phyloP scores from a whole-genome alignment of 2,888 invertebrate species.

The Campoplex capitator region DNA sequence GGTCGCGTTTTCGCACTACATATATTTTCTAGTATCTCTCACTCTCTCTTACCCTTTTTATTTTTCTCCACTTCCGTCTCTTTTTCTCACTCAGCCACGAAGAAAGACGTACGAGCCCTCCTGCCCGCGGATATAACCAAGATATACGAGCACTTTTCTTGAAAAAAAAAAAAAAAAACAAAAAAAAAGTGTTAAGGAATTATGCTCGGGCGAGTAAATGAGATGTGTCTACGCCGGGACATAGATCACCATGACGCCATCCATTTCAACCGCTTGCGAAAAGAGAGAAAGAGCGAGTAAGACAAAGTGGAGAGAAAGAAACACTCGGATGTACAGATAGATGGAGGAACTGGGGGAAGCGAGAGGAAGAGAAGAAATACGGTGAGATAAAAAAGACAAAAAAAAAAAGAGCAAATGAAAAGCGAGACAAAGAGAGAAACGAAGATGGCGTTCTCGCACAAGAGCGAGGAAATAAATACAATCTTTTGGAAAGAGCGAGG shows the following conservation, averaged over 20 bases:
- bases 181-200: constrained; percentile 86
- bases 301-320: constrained; percentile 2
- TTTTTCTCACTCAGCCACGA: constrained; percentile 42
- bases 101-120: constrained; percentile 71
- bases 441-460: constrained; percentile 22
- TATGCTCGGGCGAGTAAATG: constrained; percentile 86
- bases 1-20: constrained; percentile 40
- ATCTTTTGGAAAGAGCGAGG: constrained; percentile 71
- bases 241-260: constrained; percentile 74
- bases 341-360: constrained; percentile 2
- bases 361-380: constrained; percentile 6
- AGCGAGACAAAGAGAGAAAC: constrained; percentile 45
- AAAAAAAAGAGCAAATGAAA: neutral
- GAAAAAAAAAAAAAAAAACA: constrained; percentile 71
- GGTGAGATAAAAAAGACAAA: neutral
- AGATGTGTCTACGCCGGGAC: constrained; percentile 85
- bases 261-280: constrained; percentile 69
- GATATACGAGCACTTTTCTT: constrained; percentile 82
- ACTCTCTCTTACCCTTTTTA: constrained; percentile 9
- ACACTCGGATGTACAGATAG: constrained; percentile 5
- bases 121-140: constrained; percentile 79
- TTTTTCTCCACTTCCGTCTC: constrained; percentile 35
- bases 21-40: constrained; percentile 18
- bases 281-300: constrained; percentile 35
- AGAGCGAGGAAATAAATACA: constrained; percentile 82